Conservation (phyloP, 2,113 vertebrate species). For the Xyrauchen texanus region DNA sequence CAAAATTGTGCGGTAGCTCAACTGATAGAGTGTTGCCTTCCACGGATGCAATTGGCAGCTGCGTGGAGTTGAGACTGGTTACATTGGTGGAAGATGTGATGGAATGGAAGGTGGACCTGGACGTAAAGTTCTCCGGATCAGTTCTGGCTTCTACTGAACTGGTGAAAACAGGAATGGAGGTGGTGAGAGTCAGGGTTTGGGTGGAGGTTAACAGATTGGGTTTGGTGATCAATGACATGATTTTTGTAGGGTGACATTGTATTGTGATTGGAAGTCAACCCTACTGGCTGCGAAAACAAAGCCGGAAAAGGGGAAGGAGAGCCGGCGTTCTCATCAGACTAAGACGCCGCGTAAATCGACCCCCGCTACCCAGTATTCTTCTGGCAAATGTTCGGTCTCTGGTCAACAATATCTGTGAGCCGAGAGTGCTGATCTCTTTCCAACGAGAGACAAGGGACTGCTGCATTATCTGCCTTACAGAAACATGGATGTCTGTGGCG, state of each 20-base stretch:
- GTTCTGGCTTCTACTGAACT: constrained; percentile 50
- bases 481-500: too few species aligned
- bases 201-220: constrained; percentile 39
- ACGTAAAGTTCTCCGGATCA: constrained; percentile 61
- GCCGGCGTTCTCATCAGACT: too few species aligned
- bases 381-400: too few species aligned
- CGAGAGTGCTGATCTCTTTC: too few species aligned
- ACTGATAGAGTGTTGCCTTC: constrained; percentile 52
- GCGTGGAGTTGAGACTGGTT: constrained; percentile 84
- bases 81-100: constrained; percentile 79
- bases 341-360: too few species aligned
- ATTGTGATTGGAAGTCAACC: not conserved
- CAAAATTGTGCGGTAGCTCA: too few species aligned
- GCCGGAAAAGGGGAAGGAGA: too few species aligned
- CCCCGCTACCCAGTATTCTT: too few species aligned
- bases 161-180: constrained; percentile 55
- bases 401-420: too few species aligned
- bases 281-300: too few species aligned
- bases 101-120: constrained; percentile 67
- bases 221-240: constrained; percentile 45
- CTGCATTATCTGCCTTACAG: too few species aligned
- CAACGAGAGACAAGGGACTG: too few species aligned
- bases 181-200: constrained; percentile 52
- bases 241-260: not conserved
- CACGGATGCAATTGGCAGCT: constrained; percentile 73